phyloP scores from a whole-genome alignment of 2,888 invertebrate genomes.

The Aporophyla nigra region DNA sequence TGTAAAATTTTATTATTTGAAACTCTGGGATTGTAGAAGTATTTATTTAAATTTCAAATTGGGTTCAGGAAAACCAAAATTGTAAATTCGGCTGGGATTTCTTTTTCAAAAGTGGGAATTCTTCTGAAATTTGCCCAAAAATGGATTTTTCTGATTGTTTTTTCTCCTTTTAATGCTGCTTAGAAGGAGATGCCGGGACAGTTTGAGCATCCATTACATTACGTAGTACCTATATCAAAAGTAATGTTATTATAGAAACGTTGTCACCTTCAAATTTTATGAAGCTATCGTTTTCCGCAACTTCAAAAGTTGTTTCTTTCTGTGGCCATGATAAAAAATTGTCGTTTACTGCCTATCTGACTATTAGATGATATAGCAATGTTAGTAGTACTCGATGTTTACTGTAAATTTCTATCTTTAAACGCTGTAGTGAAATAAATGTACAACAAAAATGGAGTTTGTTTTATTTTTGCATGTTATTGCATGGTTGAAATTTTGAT shows the following conservation, averaged over 20 bases:
- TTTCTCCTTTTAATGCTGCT: conserved; percentile 88
- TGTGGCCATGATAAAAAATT: conserved; percentile 88
- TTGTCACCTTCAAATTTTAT: conserved; percentile 87
- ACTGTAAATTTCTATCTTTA: conserved; percentile 84
- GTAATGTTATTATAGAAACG: conserved; percentile 81
- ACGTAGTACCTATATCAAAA: conserved; percentile 78
- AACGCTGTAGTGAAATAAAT: conserved; percentile 88
- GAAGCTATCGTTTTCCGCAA: conserved; percentile 77
- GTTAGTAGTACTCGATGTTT: conserved; percentile 85
- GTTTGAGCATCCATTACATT: conserved; percentile 84
- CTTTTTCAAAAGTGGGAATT: conserved; percentile 68
- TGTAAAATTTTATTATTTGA: not conserved
- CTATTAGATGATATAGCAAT: conserved; percentile 82
- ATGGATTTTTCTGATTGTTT: conserved; percentile 69
- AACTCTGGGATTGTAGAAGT: conserved; percentile 20
- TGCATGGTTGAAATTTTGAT: conserved; percentile 59
- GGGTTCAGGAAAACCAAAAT: not conserved
- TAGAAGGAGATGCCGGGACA: conserved; percentile 89
- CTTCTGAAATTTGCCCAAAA: conserved; percentile 71
- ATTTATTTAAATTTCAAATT: not conserved
- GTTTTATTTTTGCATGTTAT: conserved; percentile 85
- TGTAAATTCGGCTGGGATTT: conserved; percentile 32
- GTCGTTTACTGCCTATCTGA: conserved; percentile 84
- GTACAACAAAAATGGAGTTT: conserved; percentile 75
- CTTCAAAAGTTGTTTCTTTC: conserved; percentile 74